phyloP scores from a whole-genome alignment of 2,797 vertebrate genomes.

The Phaenicophaeus curvirostris region DNA sequence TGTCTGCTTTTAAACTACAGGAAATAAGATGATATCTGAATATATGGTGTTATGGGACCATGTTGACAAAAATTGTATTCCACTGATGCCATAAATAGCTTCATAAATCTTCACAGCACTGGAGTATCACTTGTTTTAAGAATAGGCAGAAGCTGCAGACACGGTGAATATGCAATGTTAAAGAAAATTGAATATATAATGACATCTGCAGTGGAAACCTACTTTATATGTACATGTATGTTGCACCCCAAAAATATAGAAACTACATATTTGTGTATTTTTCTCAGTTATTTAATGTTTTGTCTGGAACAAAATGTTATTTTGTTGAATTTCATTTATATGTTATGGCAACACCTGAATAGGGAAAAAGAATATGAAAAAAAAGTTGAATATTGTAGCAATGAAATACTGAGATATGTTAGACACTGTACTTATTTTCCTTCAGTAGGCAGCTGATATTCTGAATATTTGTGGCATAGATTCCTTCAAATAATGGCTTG shows the following conservation, averaged over 20 bases:
- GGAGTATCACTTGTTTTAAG: not conserved
- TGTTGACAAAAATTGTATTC: not conserved
- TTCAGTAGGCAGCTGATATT: not conserved
- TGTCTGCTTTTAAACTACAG: not conserved
- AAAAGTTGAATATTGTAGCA: not conserved
- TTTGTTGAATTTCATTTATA: not conserved
- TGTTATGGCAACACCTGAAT: not conserved
- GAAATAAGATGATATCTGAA: not conserved
- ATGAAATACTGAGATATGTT: not conserved
- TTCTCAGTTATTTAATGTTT: not conserved
- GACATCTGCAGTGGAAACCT: not conserved
- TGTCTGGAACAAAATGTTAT: not conserved
- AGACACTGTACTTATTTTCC: not conserved
- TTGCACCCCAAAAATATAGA: not conserved
- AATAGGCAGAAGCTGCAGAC: not conserved
- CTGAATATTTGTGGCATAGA: not conserved
- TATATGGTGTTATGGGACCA: not conserved
- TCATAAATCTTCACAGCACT: not conserved
- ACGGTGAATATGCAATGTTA: not conserved
- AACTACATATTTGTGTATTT: not conserved
- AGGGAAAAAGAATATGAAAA: not conserved
- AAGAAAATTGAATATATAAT: not conserved
- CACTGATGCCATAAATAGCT: not conserved
- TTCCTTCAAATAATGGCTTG: not conserved
- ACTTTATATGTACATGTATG: not conserved